Conservation (phyloP, 1,140 invertebrate genomes). For the Bilobella aurantiaca region DNA sequence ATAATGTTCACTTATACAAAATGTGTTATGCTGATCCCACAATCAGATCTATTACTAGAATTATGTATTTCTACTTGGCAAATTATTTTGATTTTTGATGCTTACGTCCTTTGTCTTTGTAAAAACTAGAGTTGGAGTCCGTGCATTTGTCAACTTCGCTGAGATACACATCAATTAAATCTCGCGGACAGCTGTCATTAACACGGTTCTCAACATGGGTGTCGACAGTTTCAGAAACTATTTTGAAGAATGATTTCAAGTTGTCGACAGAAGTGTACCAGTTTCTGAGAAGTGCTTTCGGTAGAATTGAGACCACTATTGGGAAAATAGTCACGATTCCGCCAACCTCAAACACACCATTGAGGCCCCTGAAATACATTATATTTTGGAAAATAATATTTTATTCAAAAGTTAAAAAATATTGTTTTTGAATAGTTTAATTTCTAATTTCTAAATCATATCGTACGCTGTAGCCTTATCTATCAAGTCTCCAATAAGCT, state of each 20-base stretch:
- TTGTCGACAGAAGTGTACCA: background rate
- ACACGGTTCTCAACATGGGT: background rate
- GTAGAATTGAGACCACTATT: background rate
- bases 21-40: too few species aligned
- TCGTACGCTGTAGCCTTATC: background rate
- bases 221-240: background rate
- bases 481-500: background rate
- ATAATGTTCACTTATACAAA: too few species aligned
- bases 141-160: constrained; percentile 12
- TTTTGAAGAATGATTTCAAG: background rate
- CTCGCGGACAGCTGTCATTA: constrained; percentile 4
- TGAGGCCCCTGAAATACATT: background rate
- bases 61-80: background rate
- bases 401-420: too few species aligned
- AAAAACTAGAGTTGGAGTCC: constrained; percentile 17
- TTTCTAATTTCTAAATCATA: too few species aligned
- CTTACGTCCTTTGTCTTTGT: constrained; percentile 13
- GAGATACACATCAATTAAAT: constrained; percentile 21
- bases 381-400: too few species aligned
- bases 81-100: background rate
- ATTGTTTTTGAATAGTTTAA: too few species aligned
- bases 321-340: background rate
- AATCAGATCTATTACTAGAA: background rate
- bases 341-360: background rate
- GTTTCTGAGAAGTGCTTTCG: background rate